Percentiles rank a stretch among this genome's conserved stretches.
phyloP scores from a whole-genome alignment of 2,888 invertebrate genomes.

The Zygothrica quintamaculata region DNA sequence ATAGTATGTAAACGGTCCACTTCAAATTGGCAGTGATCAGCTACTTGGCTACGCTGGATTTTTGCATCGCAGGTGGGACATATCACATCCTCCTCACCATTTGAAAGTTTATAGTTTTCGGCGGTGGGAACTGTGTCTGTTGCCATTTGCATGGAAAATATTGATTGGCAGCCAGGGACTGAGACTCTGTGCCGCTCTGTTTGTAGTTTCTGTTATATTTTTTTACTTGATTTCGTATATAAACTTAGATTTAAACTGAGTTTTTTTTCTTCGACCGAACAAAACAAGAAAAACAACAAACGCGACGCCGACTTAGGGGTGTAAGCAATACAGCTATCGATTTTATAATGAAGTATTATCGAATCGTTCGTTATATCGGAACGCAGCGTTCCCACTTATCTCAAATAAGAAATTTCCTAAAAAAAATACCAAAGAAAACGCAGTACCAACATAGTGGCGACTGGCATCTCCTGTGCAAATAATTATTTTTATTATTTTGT shows the following conservation, averaged over 20 bases:
- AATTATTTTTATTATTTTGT: conserved; percentile 76
- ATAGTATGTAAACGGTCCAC: conserved; percentile 87
- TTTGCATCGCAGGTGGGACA: conserved; percentile 96
- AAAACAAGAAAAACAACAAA: conserved; percentile 57
- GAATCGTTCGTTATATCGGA: not conserved
- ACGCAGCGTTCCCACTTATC: conserved; percentile 22
- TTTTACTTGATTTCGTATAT: conserved; percentile 36
- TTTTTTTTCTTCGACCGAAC: conserved; percentile 29
- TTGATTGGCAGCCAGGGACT: conserved; percentile 17
- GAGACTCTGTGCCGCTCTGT: conserved; percentile 21
- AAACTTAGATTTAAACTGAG: conserved; percentile 50
- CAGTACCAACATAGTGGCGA: conserved; percentile 36
- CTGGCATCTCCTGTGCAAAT: conserved; percentile 46
- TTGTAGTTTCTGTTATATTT: conserved; percentile 15
- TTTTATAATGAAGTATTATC: conserved; percentile 1
- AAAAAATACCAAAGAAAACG: conserved; percentile 32
- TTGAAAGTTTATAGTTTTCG: conserved; percentile 57
- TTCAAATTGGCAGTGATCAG: conserved; percentile 92
- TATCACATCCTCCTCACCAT: conserved; percentile 84
- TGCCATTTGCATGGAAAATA: conserved; percentile 55
- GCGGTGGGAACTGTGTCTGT: conserved; percentile 64
- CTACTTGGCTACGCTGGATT: conserved; percentile 92
- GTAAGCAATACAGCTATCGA: conserved; percentile 25
- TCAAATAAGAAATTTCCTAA: conserved; percentile 1
- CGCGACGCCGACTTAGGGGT: conserved; percentile 52